A percentile compares a stretch with the other conserved stretches of the same genome.
Conservation (phyloP, 2,888 invertebrate species). For the Melipona beecheii region DNA sequence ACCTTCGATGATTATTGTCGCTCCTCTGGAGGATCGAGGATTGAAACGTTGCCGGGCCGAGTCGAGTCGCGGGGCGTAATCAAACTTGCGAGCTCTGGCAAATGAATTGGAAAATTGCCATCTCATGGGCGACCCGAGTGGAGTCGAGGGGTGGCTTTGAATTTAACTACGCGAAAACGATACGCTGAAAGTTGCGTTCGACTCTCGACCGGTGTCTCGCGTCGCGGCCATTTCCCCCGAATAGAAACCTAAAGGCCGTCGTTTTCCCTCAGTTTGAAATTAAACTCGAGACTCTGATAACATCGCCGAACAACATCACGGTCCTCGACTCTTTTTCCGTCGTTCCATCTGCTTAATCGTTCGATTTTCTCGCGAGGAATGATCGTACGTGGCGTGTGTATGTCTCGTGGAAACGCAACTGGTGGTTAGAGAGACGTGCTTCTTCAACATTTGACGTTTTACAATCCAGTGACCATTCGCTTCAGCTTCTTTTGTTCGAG, state of each 20-base stretch:
- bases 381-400: background rate
- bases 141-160: constrained; percentile 1
- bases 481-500: background rate
- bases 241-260: constrained; percentile 37
- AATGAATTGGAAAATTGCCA: constrained; percentile 61
- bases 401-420: background rate
- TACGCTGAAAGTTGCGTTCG: constrained; percentile 30
- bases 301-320: no score
- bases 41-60: constrained; percentile 50
- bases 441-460: background rate
- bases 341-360: background rate
- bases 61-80: constrained; percentile 39
- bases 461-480: background rate
- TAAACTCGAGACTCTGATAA: background rate
- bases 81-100: constrained; percentile 41
- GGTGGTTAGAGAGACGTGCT: background rate
- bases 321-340: background rate
- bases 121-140: constrained; percentile 33
- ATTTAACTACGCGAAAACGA: constrained; percentile 56
- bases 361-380: background rate
- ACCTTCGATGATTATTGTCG: constrained; percentile 9
- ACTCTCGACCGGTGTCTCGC: background rate
- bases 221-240: constrained; percentile 30
- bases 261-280: constrained; percentile 15
- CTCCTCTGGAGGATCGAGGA: constrained; percentile 10